Percentiles rank a stretch among this genome's conserved stretches.
Evolutionary conservation across 1,140 invertebrate genomes (phyloP).

Genomic region (Drosophila sturtevanti): DNA sequence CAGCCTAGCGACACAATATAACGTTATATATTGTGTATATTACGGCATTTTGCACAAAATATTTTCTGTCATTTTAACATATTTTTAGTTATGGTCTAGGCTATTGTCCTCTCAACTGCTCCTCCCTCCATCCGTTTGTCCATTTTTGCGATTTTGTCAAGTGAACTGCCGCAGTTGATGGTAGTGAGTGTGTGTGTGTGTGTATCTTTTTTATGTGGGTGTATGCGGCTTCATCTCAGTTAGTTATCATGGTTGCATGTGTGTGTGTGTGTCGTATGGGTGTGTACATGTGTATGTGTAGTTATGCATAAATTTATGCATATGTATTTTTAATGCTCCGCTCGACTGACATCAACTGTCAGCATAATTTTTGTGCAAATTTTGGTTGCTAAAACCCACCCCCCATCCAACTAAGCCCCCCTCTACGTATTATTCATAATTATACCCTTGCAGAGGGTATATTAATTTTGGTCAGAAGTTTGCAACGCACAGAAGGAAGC

Average conservation of each 20-base stretch:
- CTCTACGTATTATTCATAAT: background rate
- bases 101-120: slow-evolving; percentile 21
- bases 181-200: slow-evolving; percentile 37
- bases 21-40: slow-evolving; percentile 48
- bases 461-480: no score
- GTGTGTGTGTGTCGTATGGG: slow-evolving; percentile 2
- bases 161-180: slow-evolving; percentile 53
- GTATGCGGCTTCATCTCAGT: slow-evolving; percentile 15
- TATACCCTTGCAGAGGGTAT: no score
- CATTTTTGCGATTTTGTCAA: slow-evolving; percentile 73
- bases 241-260: slow-evolving; percentile 11
- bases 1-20: slow-evolving; percentile 24
- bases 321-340: slow-evolving; percentile 78
- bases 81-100: slow-evolving; percentile 52
- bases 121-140: background rate
- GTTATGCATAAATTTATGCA: slow-evolving; percentile 74
- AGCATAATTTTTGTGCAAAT: slow-evolving; percentile 71
- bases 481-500: no score
- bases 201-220: slow-evolving; percentile 30
- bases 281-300: slow-evolving; percentile 43
- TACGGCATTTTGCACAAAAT: slow-evolving; percentile 68
- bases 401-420: background rate
- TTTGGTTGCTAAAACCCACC: slow-evolving; percentile 37
- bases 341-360: slow-evolving; percentile 75
- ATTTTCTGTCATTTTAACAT: slow-evolving; percentile 63